Conservation (phyloP, 2,113 vertebrate species). For the Parus major region DNA sequence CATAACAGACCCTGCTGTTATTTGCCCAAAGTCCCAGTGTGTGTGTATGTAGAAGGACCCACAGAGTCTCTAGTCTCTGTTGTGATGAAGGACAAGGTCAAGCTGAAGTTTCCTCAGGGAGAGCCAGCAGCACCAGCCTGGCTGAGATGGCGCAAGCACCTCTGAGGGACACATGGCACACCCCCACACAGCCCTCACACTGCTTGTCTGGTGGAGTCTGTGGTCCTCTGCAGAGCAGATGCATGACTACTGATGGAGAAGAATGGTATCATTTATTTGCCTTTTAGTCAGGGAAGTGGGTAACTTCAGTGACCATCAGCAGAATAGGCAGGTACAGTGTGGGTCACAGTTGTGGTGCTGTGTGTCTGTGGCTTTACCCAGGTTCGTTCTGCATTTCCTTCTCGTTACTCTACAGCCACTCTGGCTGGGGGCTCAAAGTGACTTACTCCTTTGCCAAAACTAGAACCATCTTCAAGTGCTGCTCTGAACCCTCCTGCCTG, state of each 20-base stretch:
- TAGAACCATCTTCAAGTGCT: not conserved
- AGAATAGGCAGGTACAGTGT: not conserved
- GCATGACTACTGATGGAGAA: not conserved
- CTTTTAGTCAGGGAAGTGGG: not conserved
- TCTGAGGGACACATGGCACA: rapidly evolving
- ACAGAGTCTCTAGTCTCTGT: rapidly evolving
- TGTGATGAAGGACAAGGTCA: not conserved
- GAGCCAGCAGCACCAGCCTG: not conserved
- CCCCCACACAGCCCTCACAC: rapidly evolving
- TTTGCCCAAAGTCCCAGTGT: not conserved
- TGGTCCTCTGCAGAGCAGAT: not conserved
- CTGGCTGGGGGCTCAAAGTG: not conserved
- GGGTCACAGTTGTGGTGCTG: not conserved
- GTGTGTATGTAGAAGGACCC: not conserved
- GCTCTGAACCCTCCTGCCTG: not conserved
- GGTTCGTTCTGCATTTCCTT: not conserved
- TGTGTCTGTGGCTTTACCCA: not conserved
- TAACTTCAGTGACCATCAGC: not conserved
- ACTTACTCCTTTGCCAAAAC: not conserved
- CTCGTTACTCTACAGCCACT: not conserved
- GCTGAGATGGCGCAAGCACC: not conserved
- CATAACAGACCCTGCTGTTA: rapidly evolving
- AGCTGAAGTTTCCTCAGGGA: not conserved
- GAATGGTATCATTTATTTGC: not conserved
- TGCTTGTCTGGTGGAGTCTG: not conserved